Percentiles rank a stretch among this genome's conserved stretches.
Evolutionary conservation across 1,140 invertebrate species (phyloP).

Genomic region (Macrosteles quadrilineatus): DNA sequence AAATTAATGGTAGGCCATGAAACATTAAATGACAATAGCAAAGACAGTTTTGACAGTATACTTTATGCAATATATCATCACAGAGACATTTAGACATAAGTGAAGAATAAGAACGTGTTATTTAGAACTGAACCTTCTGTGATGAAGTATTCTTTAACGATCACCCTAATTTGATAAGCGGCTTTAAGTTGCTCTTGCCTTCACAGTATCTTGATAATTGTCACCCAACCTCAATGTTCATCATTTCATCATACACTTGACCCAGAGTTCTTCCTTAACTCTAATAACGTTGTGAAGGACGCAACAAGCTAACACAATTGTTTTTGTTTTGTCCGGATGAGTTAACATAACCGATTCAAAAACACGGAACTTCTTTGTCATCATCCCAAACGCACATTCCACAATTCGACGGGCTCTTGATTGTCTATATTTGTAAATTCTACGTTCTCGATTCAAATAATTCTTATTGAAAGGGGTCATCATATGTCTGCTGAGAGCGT

Average conservation of each 20-base stretch:
- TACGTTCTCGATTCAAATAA: constrained; percentile 44
- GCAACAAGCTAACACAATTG: constrained; percentile 12
- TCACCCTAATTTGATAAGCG: background rate
- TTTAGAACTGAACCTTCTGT: constrained; percentile 1
- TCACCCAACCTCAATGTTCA: background rate
- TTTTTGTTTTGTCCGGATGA: constrained; percentile 7
- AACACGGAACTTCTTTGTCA: constrained; percentile 43
- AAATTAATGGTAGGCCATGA: no score
- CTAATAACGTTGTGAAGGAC: constrained; percentile 12
- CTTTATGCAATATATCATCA: no score
- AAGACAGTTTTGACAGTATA: no score
- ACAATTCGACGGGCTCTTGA: constrained; percentile 49
- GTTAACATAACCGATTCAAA: constrained; percentile 22
- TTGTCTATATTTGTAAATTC: constrained; percentile 50
- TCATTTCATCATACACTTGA: constrained; percentile 5
- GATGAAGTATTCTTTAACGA: background rate
- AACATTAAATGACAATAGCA: no score
- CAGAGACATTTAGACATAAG: no score
- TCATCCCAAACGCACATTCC: constrained; percentile 58
- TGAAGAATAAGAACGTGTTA: no score
- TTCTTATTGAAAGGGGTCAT: constrained; percentile 53
- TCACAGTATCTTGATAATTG: background rate
- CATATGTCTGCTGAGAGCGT: constrained; percentile 49
- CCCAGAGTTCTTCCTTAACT: background rate
- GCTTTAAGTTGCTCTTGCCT: constrained; percentile 11